Evolutionary conservation across 2,113 vertebrate genomes (phyloP), one percentile per base, ranked within the genome.

Genomic region (Phainopepla nitens): DNA sequence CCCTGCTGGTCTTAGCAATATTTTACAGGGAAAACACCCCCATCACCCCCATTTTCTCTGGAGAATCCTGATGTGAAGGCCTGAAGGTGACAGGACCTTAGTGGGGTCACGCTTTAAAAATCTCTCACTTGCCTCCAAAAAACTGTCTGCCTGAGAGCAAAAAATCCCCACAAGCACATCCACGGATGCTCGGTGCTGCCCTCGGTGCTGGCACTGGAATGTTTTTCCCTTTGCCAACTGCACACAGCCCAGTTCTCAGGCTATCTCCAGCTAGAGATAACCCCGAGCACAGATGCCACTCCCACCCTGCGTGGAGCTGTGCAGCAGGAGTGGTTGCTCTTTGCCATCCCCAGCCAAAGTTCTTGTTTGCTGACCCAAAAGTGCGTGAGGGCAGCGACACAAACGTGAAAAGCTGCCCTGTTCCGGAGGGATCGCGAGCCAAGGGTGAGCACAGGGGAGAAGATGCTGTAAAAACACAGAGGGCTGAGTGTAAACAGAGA

Each of bases 341-440:
- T 70, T 81, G 68, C 60, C 68, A 7, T 42, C 89, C 60, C 64
- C 23, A 80, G 68, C 33, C 17, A 0, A 82, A 94, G 68, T 42
- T 70, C 39, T 56, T 68, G 25, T 80, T 93, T 81, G 77, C 47
- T 71, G 81, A 62, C 72, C 68, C 75, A 77, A 82, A 84, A 27
- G 13, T 5, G 6, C 0, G 0, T 5, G 44, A 50, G 3, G 2
- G 3, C 60, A 75, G 53, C 7, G 28, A 4, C 58, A 44, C 23
- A 4, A 35, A 27, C 4, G 25, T 0, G 51, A 62, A n/a, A 58
- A 83, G 1, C 18, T 17, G 24, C 51, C 70, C 79, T 36, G 54
- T 11, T 73, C 75, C 13, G 7, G 9, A 41, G 42, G 50, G 23
- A 69, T 23, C 39, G 29, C 1, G 39, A 9, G 36, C 78, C 82